Conservation (phyloP, 2,888 invertebrate genomes). For the Stenchaetothrips biformis region DNA sequence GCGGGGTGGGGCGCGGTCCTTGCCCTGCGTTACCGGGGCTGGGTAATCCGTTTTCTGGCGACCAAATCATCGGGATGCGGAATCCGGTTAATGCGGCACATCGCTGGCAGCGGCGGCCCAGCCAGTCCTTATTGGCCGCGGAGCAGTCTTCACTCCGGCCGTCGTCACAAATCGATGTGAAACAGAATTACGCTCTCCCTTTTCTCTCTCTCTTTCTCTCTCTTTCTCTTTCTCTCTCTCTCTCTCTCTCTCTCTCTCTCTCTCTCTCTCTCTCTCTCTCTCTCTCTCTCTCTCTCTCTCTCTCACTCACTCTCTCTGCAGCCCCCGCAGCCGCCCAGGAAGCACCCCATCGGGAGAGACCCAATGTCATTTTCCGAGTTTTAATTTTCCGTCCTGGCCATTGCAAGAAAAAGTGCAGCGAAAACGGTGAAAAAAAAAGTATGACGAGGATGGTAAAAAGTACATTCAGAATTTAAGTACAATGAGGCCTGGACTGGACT, state of each 20-base stretch:
- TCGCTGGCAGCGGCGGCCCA: neutral
- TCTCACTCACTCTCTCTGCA: neutral
- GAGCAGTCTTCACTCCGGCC: neutral
- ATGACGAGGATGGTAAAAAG: no score
- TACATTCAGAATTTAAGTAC: no score
- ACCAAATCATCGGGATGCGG: neutral
- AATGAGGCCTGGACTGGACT: no score
- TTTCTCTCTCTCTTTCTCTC: neutral
- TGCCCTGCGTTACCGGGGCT: neutral
- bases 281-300: neutral
- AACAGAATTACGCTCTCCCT: neutral
- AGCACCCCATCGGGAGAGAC: neutral
- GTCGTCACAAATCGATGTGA: slow-evolving; percentile 17
- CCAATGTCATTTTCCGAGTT: slow-evolving; percentile 2
- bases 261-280: neutral
- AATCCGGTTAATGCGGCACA: slow-evolving; percentile 8
- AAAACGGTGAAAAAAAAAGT: no score
- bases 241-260: neutral
- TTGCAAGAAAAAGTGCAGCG: no score
- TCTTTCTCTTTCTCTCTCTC: neutral
- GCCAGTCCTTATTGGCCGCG: neutral
- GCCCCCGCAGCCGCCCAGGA: neutral
- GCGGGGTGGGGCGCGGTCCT: neutral
- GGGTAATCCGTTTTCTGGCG: neutral
- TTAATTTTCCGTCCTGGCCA: slow-evolving; percentile 1